These are phyloP conservation scores for Yponomeuta plumbellus DNA, from an alignment of 2,888 invertebrate genomes.

Conservation along the genomic window DNA sequence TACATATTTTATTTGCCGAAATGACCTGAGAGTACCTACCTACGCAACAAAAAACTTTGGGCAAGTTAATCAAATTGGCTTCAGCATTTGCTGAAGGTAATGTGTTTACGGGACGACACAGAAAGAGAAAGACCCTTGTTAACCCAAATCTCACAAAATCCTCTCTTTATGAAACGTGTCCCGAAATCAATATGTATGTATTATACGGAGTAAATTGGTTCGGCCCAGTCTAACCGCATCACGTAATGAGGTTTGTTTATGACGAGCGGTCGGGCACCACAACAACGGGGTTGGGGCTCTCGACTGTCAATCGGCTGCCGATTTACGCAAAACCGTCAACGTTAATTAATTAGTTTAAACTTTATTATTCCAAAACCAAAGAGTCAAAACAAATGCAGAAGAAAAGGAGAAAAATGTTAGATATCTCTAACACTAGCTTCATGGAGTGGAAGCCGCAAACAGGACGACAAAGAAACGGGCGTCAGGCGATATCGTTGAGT, in stretches of 20 bases:
- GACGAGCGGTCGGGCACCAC: neutral
- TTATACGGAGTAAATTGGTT: neutral
- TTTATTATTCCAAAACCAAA: too few relatives aligned
- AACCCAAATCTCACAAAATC: neutral
- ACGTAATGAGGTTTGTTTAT: slow-evolving; percentile 1
- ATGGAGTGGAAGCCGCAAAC: too few relatives aligned
- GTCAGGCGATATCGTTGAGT: too few relatives aligned
- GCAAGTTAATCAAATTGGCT: neutral
- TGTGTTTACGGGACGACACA: neutral
- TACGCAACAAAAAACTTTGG: neutral
- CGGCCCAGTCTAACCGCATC: neutral
- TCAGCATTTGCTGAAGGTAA: neutral
- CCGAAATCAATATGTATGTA: slow-evolving; percentile 1
- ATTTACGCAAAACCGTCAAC: too few relatives aligned
- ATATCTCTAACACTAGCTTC: too few relatives aligned
- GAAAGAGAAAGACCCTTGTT: neutral
- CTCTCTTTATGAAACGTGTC: slow-evolving; percentile 2
- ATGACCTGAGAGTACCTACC: neutral
- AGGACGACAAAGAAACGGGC: too few relatives aligned
- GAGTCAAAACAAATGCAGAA: too few relatives aligned
- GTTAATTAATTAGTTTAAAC: too few relatives aligned
- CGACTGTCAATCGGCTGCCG: too few relatives aligned
- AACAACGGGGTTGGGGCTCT: neutral
- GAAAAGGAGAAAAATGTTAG: too few relatives aligned
- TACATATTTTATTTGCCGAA: slow-evolving; percentile 6